Evolutionary conservation across 2,113 vertebrate species (phyloP).

Genomic region (Argyrosomus japonicus): DNA sequence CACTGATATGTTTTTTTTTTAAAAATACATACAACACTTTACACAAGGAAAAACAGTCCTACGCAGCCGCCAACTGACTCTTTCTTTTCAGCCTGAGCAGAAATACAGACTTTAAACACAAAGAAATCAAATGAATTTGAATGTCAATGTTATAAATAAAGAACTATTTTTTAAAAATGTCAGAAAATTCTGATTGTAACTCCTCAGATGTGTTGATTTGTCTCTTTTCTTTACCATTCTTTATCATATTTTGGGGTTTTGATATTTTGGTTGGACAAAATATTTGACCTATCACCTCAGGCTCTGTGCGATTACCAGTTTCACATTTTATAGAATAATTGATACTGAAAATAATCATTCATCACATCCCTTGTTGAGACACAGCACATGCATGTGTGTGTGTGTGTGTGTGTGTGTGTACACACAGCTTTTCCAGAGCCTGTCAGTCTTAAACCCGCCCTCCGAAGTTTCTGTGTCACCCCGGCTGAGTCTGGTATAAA

Average conservation of each 20-base stretch:
- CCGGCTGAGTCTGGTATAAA: constrained; percentile 33
- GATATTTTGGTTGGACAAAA: too few species aligned
- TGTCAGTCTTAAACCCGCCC: background rate
- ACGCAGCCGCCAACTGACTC: too few species aligned
- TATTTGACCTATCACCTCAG: background rate
- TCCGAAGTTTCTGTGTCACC: constrained; percentile 46
- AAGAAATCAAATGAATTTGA: too few species aligned
- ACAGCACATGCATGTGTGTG: background rate
- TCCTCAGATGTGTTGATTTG: background rate
- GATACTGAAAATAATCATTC: background rate
- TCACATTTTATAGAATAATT: too few species aligned
- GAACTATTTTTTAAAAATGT: too few species aligned
- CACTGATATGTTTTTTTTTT: too few species aligned
- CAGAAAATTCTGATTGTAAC: too few species aligned
- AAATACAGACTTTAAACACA: too few species aligned
- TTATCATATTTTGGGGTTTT: background rate
- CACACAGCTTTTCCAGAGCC: background rate
- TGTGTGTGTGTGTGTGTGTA: background rate
- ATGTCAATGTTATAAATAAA: too few species aligned
- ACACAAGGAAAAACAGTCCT: too few species aligned
- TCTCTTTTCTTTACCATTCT: background rate
- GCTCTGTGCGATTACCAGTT: background rate
- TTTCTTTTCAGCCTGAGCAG: too few species aligned
- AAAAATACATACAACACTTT: too few species aligned
- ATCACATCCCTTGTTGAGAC: background rate